Conservation (phyloP, 2,888 invertebrate genomes). For the Coremacera marginata region DNA sequence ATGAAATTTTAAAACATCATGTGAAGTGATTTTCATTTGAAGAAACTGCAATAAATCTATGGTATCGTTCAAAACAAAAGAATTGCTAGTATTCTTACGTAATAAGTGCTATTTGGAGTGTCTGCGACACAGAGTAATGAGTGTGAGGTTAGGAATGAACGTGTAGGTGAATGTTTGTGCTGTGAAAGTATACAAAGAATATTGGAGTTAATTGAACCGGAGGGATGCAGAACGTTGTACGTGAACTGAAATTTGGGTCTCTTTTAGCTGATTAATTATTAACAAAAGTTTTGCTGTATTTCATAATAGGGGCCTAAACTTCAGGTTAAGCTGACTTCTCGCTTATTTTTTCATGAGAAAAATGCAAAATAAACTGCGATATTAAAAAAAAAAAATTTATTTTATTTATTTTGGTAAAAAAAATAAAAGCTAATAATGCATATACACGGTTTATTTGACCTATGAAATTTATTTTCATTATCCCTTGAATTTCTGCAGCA, state of each 20-base stretch:
- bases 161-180: not conserved
- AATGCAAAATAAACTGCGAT: too few species aligned
- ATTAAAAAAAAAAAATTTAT: not conserved
- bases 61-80: conserved; percentile 2
- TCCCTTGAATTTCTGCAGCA: conserved; percentile 74
- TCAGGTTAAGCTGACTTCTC: too few species aligned
- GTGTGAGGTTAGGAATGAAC: conserved; percentile 1
- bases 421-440: not conserved
- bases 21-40: conserved; percentile 6
- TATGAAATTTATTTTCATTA: not conserved
- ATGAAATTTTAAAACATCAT: not conserved
- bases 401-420: not conserved
- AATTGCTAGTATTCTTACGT: conserved; percentile 6
- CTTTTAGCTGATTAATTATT: too few species aligned
- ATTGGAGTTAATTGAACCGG: too few species aligned
- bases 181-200: too few species aligned
- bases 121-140: not conserved
- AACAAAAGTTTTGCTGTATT: too few species aligned
- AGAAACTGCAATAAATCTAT: conserved; percentile 33
- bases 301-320: too few species aligned
- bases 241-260: too few species aligned
- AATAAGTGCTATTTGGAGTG: not conserved
- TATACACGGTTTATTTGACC: not conserved
- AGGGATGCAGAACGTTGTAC: too few species aligned
- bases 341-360: too few species aligned